These are phyloP conservation scores for Erinaceus europaeus DNA, from an alignment of 2,113 vertebrate genomes.

Conservation along the genomic window DNA sequence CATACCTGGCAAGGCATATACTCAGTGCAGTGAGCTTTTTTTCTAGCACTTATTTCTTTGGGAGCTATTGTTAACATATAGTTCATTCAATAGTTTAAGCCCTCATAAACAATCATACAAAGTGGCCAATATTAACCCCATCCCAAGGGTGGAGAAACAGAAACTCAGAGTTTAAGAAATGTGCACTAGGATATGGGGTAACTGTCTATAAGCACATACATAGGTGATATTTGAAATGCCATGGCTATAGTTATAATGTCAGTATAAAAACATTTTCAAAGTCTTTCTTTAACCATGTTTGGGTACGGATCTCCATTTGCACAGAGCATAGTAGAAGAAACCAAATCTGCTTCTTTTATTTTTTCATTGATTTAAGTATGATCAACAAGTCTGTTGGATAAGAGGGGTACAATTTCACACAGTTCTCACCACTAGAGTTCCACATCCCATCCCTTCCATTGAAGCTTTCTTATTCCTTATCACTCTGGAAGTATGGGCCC, in stretches of 20 bases:
- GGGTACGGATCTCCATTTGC: not conserved
- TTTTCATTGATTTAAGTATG: no score
- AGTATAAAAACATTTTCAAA: not conserved
- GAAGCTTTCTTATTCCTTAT: no score
- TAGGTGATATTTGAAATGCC: not conserved
- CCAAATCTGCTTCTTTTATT: not conserved
- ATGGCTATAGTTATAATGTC: not conserved
- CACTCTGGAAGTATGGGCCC: no score
- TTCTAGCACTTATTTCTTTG: not conserved
- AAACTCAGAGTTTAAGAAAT: not conserved
- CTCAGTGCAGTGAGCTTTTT: no score
- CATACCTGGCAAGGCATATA: no score
- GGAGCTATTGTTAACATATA: not conserved
- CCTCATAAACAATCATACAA: not conserved
- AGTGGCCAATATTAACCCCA: not conserved
- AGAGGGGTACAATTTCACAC: no score
- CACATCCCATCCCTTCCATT: no score
- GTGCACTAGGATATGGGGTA: not conserved
- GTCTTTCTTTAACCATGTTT: not conserved
- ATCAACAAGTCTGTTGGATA: no score
- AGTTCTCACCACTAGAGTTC: no score
- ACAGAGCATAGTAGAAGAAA: not conserved
- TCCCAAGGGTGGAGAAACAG: constrained; percentile 2
- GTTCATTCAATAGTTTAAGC: not conserved
- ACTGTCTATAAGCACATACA: not conserved